phyloP scores from a whole-genome alignment of 2,113 vertebrate genomes.

The Oreochromis spilurus region DNA sequence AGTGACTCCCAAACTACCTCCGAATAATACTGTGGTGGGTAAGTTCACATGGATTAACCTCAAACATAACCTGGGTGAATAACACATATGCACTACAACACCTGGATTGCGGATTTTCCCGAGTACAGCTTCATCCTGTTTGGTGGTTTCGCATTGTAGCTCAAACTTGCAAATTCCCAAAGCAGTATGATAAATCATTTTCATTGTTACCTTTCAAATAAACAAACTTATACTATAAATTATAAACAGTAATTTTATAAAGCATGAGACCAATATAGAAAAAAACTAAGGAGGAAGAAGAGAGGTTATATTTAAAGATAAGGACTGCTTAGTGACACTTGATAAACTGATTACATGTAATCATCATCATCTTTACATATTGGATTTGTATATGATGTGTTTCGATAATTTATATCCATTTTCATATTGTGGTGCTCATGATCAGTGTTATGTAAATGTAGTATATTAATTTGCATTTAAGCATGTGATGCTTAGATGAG shows the following conservation, averaged over 20 bases:
- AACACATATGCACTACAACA: neutral
- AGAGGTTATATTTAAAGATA: neutral
- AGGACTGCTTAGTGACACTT: neutral
- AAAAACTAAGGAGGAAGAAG: neutral
- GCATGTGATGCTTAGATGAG: neutral
- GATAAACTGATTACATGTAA: neutral
- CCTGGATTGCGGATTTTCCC: neutral
- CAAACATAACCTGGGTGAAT: neutral
- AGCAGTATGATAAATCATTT: neutral
- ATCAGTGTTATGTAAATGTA: neutral
- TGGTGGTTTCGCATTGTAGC: neutral
- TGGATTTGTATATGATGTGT: neutral
- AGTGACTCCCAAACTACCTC: constrained; percentile 71
- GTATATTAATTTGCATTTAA: neutral
- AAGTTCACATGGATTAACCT: constrained; percentile 35
- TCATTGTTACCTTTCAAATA: neutral
- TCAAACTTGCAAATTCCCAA: neutral
- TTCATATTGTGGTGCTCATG: neutral
- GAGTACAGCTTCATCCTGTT: neutral
- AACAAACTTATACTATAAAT: neutral
- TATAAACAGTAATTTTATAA: neutral
- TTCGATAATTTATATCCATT: neutral
- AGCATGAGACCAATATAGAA: neutral
- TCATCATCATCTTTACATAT: neutral
- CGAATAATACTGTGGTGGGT: constrained; percentile 75